Evolutionary conservation across 2,888 invertebrate species (phyloP), one percentile per base, ranked within the genome.

Genomic region (Pomacea canaliculata): DNA sequence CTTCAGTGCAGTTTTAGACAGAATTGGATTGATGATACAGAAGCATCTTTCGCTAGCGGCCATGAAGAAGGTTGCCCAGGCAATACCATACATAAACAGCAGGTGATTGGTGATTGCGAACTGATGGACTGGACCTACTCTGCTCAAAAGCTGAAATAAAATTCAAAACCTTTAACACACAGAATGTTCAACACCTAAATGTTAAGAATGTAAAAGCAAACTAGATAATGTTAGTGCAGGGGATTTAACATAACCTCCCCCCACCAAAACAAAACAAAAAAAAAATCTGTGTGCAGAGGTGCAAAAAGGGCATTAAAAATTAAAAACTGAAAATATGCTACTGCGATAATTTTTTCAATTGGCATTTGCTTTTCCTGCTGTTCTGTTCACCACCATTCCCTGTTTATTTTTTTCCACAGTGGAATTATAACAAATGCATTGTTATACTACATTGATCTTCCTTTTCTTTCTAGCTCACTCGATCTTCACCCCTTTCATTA

Each of bases 131-230:
- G 63, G 63, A 23, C 63, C 63, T 3, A 63, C 10, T 27, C 63
- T 63, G 63, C 18, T 95, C 95, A 91, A 96, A 95, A 81, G 95
- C 95, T 94, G 83, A 70, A 87, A 85, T 46, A 72, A 19, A 69
- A 49, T 73, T 13, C 67, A 37, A 2, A 46, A 8, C 18, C 16
- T 37, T 12, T 10, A 46, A 10, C n/a, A 67, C 37, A 37, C 18
- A 9, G 48, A 37, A 65, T 37, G 51, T 16, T 37, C 37, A 37
- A 5, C 37, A 37, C 37, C 37, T 5, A 37, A 1, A 37, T 37
- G 37, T 37, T 37, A 37, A 37, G 37, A 37, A 37, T 3, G 37
- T 37, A 37, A 37, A 37, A 49, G 7, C 4, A 5, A 73, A 7
- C 16, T 9, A 37, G 16, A 19, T 56, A 18, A 13, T 73, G 51